These are phyloP conservation scores for Malurus elegans DNA, from an alignment of 2,113 vertebrate genomes.

Conservation along the genomic window DNA sequence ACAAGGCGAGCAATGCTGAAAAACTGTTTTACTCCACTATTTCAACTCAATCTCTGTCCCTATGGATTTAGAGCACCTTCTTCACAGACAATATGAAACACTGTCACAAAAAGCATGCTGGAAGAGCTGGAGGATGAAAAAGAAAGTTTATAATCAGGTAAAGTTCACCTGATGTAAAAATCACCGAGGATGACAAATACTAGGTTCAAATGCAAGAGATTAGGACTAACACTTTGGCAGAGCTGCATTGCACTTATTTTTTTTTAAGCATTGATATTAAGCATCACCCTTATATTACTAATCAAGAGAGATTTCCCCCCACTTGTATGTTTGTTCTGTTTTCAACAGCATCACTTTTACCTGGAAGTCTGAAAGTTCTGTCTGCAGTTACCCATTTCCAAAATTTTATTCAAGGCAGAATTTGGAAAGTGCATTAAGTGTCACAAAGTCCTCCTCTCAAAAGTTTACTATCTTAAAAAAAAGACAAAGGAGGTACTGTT, in stretches of 20 bases:
- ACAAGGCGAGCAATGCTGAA: neutral
- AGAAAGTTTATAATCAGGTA: neutral
- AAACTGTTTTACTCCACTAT: neutral
- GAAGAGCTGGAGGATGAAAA: neutral
- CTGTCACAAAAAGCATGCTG: neutral
- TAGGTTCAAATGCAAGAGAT: neutral
- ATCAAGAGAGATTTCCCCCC: neutral
- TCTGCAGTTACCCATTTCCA: neutral
- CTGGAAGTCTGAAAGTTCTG: neutral
- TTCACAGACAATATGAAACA: neutral
- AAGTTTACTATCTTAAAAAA: neutral
- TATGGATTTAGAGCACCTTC: neutral
- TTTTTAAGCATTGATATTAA: neutral
- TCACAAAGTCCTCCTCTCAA: neutral
- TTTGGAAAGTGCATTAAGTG: neutral
- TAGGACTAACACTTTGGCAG: neutral
- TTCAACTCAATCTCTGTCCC: neutral
- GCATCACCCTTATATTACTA: neutral
- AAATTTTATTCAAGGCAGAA: neutral
- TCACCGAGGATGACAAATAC: neutral
- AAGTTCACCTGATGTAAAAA: too few species aligned
- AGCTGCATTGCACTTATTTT: neutral
- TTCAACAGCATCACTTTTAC: neutral
- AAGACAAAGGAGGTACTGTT: neutral
- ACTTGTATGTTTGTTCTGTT: neutral